Conservation (phyloP, 2,113 vertebrate genomes). For the Microcebus ravelobensis region DNA sequence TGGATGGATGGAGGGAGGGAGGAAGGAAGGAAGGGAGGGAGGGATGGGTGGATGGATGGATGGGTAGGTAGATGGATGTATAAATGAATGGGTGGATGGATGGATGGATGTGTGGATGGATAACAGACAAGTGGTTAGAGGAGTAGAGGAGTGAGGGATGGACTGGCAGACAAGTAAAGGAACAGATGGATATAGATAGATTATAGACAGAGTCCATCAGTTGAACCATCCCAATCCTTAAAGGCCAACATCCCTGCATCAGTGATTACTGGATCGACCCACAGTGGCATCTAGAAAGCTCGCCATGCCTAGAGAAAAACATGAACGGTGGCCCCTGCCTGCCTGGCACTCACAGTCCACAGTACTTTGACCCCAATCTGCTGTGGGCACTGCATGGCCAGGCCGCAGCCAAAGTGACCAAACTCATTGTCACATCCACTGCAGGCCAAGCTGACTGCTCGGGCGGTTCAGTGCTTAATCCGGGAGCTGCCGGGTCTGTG, state of each 20-base stretch:
- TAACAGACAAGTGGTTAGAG: background rate
- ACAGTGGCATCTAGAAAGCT: background rate
- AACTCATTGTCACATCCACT: fast-evolving
- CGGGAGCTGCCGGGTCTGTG: background rate
- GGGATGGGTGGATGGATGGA: fast-evolving
- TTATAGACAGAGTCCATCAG: background rate
- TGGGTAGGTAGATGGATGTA: fast-evolving
- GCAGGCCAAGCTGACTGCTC: background rate
- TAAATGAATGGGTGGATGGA: too few species aligned
- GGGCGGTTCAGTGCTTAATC: background rate
- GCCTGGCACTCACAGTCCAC: fast-evolving
- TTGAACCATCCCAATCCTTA: background rate
- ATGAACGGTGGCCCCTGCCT: background rate
- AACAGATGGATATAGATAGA: background rate
- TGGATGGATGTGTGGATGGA: background rate
- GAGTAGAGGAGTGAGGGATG: background rate
- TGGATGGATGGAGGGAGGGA: too few species aligned
- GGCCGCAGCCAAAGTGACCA: background rate
- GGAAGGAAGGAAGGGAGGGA: too few species aligned
- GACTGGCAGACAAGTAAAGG: background rate
- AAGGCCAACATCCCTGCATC: background rate
- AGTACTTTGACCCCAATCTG: too few species aligned
- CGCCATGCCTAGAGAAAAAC: background rate
- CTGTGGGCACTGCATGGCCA: background rate
- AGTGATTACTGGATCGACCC: background rate